Evolutionary conservation across 2,113 vertebrate genomes (phyloP).

Genomic region (Cercopithecus mona): DNA sequence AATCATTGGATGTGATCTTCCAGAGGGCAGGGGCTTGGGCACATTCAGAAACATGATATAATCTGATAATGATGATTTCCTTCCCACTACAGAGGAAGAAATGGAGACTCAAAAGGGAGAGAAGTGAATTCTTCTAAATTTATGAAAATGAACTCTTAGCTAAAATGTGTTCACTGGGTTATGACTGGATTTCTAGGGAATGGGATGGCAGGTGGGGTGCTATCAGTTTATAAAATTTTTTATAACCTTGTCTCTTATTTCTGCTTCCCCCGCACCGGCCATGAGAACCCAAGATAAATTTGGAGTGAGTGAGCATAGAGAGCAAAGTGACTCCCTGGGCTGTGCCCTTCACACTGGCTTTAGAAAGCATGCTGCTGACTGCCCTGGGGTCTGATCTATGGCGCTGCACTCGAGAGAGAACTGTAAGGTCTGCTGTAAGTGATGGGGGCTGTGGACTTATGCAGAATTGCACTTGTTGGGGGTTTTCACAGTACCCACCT

Average conservation of each 20-base stretch:
- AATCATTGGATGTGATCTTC: neutral
- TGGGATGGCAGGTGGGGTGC: neutral
- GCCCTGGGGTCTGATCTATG: conserved; percentile 59
- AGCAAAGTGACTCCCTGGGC: neutral
- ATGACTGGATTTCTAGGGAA: neutral
- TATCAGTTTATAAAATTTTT: neutral
- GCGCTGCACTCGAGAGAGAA: neutral
- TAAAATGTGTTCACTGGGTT: neutral
- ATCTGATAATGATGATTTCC: conserved; percentile 8
- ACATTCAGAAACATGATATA: neutral
- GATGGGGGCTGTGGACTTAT: conserved; percentile 11
- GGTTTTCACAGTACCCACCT: conserved; percentile 52
- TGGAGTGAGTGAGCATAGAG: neutral
- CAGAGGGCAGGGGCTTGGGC: neutral
- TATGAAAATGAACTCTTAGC: neutral
- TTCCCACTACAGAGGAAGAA: neutral
- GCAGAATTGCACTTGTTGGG: conserved; percentile 50
- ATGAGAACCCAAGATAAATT: neutral
- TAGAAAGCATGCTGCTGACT: neutral
- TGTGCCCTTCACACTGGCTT: conserved; percentile 65
- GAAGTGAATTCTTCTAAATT: neutral
- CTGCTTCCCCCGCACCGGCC: neutral
- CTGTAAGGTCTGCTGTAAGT: conserved; percentile 43
- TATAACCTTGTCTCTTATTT: neutral
- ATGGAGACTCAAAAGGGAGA: neutral